Conservation (phyloP, 1,140 invertebrate genomes). For the Patella vulgata region DNA sequence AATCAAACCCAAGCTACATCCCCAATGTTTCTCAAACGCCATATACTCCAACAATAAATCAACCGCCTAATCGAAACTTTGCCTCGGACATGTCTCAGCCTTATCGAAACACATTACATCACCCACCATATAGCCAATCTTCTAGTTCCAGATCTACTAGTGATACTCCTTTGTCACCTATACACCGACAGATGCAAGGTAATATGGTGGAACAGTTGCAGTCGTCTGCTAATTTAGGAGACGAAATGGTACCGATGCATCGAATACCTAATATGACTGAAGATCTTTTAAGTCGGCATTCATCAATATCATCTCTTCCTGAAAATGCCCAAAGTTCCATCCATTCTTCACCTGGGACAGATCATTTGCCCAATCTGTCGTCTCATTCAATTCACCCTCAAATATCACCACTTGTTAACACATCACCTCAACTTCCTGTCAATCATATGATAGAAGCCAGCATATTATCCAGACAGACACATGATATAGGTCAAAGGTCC, state of each 20-base stretch:
- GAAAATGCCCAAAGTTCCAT: too few relatives aligned
- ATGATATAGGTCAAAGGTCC: too few relatives aligned
- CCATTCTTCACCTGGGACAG: too few relatives aligned
- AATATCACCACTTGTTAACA: too few relatives aligned
- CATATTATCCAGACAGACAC: too few relatives aligned
- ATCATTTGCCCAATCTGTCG: too few relatives aligned
- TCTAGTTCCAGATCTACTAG: background rate
- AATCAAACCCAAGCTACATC: slow-evolving; percentile 8
- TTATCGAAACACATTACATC: background rate
- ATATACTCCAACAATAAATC: slow-evolving; percentile 25
- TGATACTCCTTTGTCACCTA: too few relatives aligned
- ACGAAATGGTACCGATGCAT: background rate
- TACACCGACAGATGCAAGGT: slow-evolving; percentile 5
- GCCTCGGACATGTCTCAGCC: background rate
- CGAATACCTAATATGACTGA: background rate
- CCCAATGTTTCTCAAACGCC: slow-evolving; percentile 10
- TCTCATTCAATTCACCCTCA: too few relatives aligned
- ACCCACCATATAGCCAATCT: slow-evolving; percentile 22
- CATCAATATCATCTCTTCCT: slow-evolving; percentile 4
- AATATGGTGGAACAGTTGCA: background rate
- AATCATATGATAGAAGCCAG: too few relatives aligned
- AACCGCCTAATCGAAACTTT: slow-evolving; percentile 7
- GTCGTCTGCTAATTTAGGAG: background rate
- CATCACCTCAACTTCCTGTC: too few relatives aligned
- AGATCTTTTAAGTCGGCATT: slow-evolving; percentile 6